Percentiles rank a stretch among this genome's conserved stretches.
These are phyloP conservation scores for Falco biarmicus DNA, from an alignment of 2,797 vertebrate genomes.

Conservation along the genomic window DNA sequence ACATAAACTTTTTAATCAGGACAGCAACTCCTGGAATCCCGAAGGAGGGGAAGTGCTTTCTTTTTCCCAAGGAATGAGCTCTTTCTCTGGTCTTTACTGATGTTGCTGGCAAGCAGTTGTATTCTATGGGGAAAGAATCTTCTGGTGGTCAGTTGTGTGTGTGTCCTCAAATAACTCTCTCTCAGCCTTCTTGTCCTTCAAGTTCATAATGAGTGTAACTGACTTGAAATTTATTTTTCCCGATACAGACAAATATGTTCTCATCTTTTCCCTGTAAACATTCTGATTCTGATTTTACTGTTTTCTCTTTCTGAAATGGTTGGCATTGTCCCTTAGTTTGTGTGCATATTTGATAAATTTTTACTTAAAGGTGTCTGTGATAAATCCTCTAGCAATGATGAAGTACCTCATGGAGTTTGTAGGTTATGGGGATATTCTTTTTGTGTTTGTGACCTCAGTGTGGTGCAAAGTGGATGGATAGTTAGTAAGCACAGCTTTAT, in stretches of 20 bases:
- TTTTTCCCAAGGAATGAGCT: neutral
- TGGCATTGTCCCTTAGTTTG: neutral
- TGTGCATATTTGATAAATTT: neutral
- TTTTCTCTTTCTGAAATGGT: neutral
- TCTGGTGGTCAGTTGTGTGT: neutral
- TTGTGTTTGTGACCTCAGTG: neutral
- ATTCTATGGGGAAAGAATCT: neutral
- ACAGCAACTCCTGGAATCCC: neutral
- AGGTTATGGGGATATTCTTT: neutral
- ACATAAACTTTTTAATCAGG: neutral
- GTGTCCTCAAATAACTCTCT: neutral
- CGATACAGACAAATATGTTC: neutral
- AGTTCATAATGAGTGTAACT: neutral
- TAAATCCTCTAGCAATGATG: neutral
- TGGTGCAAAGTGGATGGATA: neutral
- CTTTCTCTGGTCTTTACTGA: neutral
- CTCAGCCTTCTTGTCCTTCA: neutral
- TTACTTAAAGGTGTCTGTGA: neutral
- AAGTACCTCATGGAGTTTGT: neutral
- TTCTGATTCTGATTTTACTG: neutral
- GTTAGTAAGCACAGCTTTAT: neutral
- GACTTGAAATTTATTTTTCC: neutral
- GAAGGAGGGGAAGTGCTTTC: neutral
- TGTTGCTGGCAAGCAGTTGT: neutral
- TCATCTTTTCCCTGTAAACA: neutral